Evolutionary conservation across 2,888 invertebrate species (phyloP).

Genomic region (Abscondita cerata): DNA sequence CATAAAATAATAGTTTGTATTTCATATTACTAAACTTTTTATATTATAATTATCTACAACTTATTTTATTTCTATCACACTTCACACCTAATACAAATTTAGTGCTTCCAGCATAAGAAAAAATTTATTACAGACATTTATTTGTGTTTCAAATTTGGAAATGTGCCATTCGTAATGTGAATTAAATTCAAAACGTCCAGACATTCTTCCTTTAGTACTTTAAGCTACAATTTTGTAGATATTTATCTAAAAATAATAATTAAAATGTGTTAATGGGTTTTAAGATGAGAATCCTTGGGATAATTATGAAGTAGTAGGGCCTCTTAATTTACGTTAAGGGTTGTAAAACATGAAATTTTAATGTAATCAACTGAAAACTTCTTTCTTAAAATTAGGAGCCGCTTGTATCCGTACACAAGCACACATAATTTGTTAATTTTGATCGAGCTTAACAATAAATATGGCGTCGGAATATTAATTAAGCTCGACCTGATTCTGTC

Average conservation of each 20-base stretch:
- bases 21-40: neutral
- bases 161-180: conserved; percentile 11
- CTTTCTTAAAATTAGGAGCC: neutral
- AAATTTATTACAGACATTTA: conserved; percentile 11
- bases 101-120: neutral
- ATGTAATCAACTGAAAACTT: neutral
- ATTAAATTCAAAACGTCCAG: conserved; percentile 6
- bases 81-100: neutral
- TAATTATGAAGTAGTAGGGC: no score
- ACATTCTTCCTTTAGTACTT: no score
- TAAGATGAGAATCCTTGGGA: no score
- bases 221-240: no score
- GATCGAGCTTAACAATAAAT: neutral
- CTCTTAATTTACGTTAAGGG: neutral
- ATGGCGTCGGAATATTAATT: neutral
- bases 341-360: neutral
- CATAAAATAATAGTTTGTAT: neutral
- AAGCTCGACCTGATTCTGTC: no score
- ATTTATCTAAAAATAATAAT: no score
- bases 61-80: no score
- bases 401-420: no score
- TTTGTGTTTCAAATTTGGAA: conserved; percentile 8
- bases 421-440: neutral
- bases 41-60: neutral
- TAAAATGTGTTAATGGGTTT: no score